Evolutionary conservation across 2,113 vertebrate genomes (phyloP).

Genomic region (Apistogramma diplotaenia): DNA sequence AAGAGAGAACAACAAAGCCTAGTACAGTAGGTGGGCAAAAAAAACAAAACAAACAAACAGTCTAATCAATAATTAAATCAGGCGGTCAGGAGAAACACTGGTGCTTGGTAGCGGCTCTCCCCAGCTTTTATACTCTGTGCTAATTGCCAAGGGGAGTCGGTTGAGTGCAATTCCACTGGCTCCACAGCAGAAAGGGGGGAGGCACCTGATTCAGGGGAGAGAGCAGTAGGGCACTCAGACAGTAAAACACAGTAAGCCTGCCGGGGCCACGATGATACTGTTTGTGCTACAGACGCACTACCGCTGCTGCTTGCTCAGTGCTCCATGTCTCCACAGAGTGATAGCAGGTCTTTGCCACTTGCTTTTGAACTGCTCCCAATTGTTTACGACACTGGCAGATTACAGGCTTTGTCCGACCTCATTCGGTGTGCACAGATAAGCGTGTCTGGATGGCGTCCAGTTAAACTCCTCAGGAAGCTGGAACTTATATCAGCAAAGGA

Average conservation of each 20-base stretch:
- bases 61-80: not conserved
- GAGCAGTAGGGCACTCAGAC: not conserved
- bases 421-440: conserved; percentile 21
- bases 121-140: not conserved
- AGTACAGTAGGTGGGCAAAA: not conserved
- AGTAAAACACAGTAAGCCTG: not conserved
- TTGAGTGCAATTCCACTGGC: not conserved
- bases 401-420: not conserved
- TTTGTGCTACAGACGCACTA: not conserved
- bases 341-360: conserved; percentile 9
- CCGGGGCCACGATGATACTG: not conserved
- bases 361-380: not conserved
- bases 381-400: conserved; percentile 20
- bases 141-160: not conserved
- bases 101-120: not conserved
- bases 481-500: not conserved
- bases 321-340: not conserved
- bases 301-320: not conserved
- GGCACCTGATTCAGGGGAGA: not conserved
- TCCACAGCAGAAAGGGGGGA: not conserved
- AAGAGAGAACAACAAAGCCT: not conserved
- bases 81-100: not conserved
- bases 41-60: not conserved
- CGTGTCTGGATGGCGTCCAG: not conserved
- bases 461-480: conserved; percentile 12